These are phyloP conservation scores for Tenrec ecaudatus DNA, from an alignment of 2,113 vertebrate genomes.

Conservation along the genomic window DNA sequence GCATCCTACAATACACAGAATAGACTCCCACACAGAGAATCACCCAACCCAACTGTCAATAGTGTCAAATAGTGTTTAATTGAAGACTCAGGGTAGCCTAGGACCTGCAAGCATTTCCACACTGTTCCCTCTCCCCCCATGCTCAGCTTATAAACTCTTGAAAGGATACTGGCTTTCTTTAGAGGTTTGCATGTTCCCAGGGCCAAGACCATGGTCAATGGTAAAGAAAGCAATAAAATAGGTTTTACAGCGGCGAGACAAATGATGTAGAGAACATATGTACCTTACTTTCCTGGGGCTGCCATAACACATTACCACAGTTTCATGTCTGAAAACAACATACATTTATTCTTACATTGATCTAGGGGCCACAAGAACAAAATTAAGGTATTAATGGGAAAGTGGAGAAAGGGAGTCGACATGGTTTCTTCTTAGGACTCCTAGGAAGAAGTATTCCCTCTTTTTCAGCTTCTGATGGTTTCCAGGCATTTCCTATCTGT, in stretches of 20 bases:
- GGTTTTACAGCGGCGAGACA: neutral
- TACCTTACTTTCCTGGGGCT: accelerated
- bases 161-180: neutral
- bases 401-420: neutral
- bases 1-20: neutral
- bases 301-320: neutral
- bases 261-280: neutral
- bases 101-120: neutral
- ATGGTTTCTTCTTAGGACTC: neutral
- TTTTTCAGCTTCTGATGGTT: neutral
- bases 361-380: neutral
- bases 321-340: neutral
- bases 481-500: neutral
- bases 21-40: neutral
- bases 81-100: neutral
- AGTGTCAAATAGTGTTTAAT: neutral
- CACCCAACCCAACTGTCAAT: neutral
- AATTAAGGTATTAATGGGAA: neutral
- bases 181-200: neutral
- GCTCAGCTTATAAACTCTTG: neutral
- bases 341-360: neutral
- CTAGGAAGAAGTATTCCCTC: neutral
- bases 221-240: neutral
- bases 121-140: too few species aligned
- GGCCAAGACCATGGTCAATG: neutral